These are phyloP conservation scores for Hemitrygon akajei DNA, from an alignment of 2,797 vertebrate genomes.

Conservation along the genomic window DNA sequence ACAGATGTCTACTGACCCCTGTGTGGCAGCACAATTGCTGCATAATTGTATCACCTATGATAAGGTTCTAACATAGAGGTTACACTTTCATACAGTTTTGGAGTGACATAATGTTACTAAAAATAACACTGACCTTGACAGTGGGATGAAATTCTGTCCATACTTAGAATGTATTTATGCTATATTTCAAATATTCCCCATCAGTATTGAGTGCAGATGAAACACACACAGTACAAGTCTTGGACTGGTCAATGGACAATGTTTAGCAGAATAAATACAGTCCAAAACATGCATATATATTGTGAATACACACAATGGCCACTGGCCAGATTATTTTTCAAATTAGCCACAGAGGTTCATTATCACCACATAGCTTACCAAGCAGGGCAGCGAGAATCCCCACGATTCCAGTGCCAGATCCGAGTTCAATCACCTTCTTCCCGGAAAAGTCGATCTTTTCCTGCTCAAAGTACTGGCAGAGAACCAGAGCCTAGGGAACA, in stretches of 20 bases:
- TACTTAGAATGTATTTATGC: neutral
- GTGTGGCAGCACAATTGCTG: no score
- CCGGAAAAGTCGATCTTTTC: constrained; percentile 17
- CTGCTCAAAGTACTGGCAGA: constrained; percentile 8
- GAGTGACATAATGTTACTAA: neutral
- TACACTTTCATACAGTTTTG: neutral
- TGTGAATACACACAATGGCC: no score
- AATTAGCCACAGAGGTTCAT: neutral
- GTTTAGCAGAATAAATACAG: neutral
- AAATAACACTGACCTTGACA: neutral
- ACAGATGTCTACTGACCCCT: no score
- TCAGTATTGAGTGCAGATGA: neutral
- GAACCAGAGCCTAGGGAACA: constrained; percentile 7
- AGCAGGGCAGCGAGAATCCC: neutral
- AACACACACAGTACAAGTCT: neutral
- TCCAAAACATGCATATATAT: neutral
- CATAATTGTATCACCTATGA: neutral
- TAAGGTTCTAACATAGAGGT: neutral
- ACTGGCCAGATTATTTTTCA: neutral
- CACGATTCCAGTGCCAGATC: constrained; percentile 20
- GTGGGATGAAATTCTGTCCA: neutral
- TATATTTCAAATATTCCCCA: neutral
- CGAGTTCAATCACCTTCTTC: constrained; percentile 12
- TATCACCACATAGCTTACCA: neutral
- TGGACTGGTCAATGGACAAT: neutral